These are phyloP conservation scores for Caerostris extrusa DNA, from an alignment of 1,140 invertebrate genomes.

Conservation along the genomic window DNA sequence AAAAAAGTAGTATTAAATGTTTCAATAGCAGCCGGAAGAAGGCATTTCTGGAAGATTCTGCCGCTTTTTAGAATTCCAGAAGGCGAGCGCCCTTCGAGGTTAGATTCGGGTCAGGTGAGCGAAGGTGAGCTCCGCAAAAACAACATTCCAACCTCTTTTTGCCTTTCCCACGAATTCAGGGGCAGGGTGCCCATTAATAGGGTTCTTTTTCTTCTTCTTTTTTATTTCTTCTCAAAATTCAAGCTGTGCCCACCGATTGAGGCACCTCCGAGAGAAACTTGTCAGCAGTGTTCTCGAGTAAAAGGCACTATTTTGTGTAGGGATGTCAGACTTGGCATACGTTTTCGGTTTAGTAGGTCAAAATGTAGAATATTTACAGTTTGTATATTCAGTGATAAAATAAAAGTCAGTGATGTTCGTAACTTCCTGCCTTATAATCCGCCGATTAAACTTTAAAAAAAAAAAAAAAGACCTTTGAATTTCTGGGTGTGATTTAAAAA, in stretches of 20 bases:
- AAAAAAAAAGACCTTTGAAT: no score
- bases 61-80: not conserved
- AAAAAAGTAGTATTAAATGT: not conserved
- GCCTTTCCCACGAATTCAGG: constrained; percentile 57
- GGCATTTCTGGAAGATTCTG: not conserved
- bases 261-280: not conserved
- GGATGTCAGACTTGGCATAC: not conserved
- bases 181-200: constrained; percentile 62
- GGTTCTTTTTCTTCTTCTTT: constrained; percentile 33
- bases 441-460: no score
- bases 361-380: no score
- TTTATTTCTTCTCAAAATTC: constrained; percentile 30
- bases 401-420: no score
- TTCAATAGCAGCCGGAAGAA: not conserved
- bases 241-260: not conserved
- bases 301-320: not conserved
- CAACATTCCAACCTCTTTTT: constrained; percentile 69
- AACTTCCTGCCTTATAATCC: no score
- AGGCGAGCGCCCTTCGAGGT: constrained; percentile 19
- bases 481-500: no score
- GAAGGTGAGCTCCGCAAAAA: constrained; percentile 65
- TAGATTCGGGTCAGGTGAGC: constrained; percentile 52
- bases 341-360: no score
- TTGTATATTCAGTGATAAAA: no score
- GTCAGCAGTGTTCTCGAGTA: not conserved